A percentile compares a stretch with the other conserved stretches of the same genome.
phyloP scores from a whole-genome alignment of 2,113 vertebrate species.

The Drymodes brunneopygia region DNA sequence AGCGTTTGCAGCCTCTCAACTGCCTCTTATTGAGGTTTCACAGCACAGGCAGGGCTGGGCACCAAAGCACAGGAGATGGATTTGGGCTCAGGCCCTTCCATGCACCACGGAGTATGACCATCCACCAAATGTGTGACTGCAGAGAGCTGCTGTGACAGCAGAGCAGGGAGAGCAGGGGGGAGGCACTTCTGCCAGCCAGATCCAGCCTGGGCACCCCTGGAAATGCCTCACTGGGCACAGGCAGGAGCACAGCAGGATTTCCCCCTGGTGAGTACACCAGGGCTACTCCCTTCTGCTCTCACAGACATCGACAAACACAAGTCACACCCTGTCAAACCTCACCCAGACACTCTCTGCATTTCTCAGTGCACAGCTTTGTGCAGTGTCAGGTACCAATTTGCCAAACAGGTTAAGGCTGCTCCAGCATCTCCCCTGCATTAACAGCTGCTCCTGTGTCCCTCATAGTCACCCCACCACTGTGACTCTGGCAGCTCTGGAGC shows the following conservation, averaged over 20 bases:
- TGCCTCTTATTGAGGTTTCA: background rate
- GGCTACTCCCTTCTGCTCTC: background rate
- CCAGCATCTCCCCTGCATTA: background rate
- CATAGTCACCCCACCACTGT: background rate
- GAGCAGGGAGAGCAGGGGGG: background rate
- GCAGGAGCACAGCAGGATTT: background rate
- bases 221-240: background rate
- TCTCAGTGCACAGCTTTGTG: background rate
- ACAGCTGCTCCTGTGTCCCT: background rate
- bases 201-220: background rate
- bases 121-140: background rate
- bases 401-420: background rate
- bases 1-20: background rate
- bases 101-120: background rate
- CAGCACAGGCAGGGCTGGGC: background rate
- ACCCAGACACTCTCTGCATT: background rate
- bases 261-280: background rate
- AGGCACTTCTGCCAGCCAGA: background rate
- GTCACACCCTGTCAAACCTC: background rate
- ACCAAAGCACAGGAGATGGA: background rate
- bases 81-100: background rate
- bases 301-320: background rate
- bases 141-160: background rate
- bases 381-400: background rate
- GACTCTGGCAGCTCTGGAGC: background rate